These are phyloP conservation scores for Cactoblastis cactorum DNA, from an alignment of 2,888 invertebrate species.

Conservation along the genomic window DNA sequence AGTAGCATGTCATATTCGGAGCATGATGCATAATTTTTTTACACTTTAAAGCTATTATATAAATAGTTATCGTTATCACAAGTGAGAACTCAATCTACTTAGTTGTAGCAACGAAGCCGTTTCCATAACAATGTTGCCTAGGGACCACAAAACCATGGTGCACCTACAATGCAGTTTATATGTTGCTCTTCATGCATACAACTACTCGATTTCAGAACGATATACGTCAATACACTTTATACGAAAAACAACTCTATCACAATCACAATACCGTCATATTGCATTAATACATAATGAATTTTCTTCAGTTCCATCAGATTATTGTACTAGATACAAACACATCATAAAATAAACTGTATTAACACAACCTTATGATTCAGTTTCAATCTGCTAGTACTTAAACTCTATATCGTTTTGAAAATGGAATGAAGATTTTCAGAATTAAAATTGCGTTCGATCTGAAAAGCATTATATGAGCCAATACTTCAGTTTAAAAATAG, in stretches of 20 bases:
- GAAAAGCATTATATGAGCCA: slow-evolving; percentile 29
- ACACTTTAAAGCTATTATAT: neutral
- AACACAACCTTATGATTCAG: slow-evolving; percentile 21
- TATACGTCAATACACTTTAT: slow-evolving; percentile 32
- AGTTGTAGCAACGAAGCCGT: slow-evolving; percentile 24
- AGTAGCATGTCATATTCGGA: too few species aligned
- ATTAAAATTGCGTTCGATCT: slow-evolving; percentile 39
- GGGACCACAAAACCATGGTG: slow-evolving; percentile 66
- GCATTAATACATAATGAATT: slow-evolving; percentile 32
- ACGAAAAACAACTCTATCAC: slow-evolving; percentile 46
- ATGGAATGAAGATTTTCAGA: slow-evolving; percentile 49
- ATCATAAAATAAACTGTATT: slow-evolving; percentile 18
- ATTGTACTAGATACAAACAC: slow-evolving; percentile 17
- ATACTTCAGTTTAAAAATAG: neutral
- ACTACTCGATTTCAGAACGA: slow-evolving; percentile 51
- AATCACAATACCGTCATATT: slow-evolving; percentile 37
- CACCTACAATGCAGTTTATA: slow-evolving; percentile 66
- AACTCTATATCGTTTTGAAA: slow-evolving; percentile 37
- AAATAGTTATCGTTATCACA: neutral
- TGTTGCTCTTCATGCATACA: slow-evolving; percentile 63
- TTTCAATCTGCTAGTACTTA: slow-evolving; percentile 23
- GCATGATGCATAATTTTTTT: neutral
- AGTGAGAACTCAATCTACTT: neutral
- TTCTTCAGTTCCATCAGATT: slow-evolving; percentile 36
- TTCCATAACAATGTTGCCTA: slow-evolving; percentile 39